These are phyloP conservation scores for Datnioides undecimradiatus DNA, from an alignment of 2,113 vertebrate species.

Conservation along the genomic window DNA sequence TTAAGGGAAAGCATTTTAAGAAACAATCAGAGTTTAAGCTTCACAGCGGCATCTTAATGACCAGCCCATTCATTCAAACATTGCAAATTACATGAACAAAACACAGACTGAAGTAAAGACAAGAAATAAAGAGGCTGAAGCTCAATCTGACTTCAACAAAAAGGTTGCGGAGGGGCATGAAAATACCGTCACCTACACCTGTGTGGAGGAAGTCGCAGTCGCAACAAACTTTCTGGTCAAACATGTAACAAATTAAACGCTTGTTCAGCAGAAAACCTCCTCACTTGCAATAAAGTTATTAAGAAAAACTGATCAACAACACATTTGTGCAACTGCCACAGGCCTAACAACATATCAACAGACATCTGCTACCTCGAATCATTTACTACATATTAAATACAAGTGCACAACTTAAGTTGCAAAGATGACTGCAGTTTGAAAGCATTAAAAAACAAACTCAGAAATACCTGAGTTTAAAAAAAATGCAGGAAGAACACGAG, in stretches of 20 bases:
- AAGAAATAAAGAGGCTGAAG: not conserved
- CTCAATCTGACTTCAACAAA: not conserved
- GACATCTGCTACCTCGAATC: too few relatives aligned
- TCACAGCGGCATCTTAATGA: constrained; percentile 14
- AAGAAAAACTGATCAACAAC: too few relatives aligned
- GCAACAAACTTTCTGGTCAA: not conserved
- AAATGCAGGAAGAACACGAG: not conserved
- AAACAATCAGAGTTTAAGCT: not conserved
- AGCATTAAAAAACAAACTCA: not conserved
- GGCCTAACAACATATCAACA: too few relatives aligned
- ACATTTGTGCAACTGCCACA: too few relatives aligned
- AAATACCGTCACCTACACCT: not conserved
- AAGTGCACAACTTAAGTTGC: not conserved
- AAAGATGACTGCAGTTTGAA: not conserved
- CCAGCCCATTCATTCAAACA: not conserved
- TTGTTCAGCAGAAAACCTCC: not conserved
- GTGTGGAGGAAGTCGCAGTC: not conserved
- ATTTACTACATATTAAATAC: not conserved
- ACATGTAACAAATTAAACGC: not conserved
- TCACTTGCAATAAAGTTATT: not conserved
- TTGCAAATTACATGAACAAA: not conserved
- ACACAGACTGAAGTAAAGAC: not conserved
- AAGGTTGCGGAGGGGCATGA: not conserved
- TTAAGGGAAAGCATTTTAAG: not conserved
- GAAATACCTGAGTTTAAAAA: not conserved